Conservation (phyloP, 1,140 invertebrate species). For the Drosophila bipectinata region DNA sequence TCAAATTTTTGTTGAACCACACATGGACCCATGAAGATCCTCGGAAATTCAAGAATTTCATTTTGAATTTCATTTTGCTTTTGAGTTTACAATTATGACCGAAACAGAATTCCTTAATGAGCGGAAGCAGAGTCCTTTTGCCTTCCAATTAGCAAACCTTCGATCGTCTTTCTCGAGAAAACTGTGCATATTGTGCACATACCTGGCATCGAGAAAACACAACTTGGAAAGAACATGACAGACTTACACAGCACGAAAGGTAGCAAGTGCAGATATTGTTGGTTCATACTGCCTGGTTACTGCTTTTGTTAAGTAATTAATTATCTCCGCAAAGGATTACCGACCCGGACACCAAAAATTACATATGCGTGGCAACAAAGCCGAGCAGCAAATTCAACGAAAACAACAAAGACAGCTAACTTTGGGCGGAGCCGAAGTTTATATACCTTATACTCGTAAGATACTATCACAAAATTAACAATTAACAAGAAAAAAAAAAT, state of each 20-base stretch:
- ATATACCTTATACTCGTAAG: no score
- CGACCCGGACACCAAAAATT: conserved; percentile 40
- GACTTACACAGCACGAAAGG: conserved; percentile 9
- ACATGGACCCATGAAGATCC: conserved; percentile 33
- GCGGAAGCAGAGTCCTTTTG: conserved; percentile 1
- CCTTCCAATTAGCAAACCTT: conserved; percentile 16
- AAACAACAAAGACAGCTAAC: no score
- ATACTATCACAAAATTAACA: no score
- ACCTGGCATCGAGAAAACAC: conserved; percentile 34
- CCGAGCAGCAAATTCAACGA: conserved; percentile 16
- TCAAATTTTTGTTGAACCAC: conserved; percentile 48
- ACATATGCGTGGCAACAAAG: conserved; percentile 32
- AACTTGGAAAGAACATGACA: not conserved
- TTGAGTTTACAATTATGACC: conserved; percentile 23
- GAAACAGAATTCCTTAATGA: conserved; percentile 20
- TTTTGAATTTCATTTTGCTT: conserved; percentile 1
- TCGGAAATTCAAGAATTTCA: conserved; percentile 4
- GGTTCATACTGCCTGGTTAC: not conserved
- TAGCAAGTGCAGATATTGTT: not conserved
- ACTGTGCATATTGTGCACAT: not conserved
- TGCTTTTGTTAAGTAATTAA: conserved; percentile 63
- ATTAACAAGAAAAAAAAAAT: no score
- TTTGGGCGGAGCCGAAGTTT: no score
- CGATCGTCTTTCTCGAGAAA: not conserved
- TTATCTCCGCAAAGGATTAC: conserved; percentile 59